These are phyloP conservation scores for Meloe dianella DNA, from an alignment of 2,888 invertebrate genomes.

Conservation along the genomic window DNA sequence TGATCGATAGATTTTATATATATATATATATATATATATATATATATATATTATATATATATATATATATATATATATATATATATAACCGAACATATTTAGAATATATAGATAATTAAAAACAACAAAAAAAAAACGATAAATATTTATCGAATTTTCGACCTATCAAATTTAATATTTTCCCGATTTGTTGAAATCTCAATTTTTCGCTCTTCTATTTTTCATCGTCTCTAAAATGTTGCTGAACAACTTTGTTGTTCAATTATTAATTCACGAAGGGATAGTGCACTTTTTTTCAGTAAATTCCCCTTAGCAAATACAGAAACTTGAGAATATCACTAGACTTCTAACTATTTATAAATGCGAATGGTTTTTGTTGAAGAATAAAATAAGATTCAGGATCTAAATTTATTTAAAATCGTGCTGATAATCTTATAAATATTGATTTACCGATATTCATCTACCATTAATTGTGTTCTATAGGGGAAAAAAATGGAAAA, in stretches of 20 bases:
- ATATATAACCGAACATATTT: too few species aligned
- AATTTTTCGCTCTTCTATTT: background rate
- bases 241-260: background rate
- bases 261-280: background rate
- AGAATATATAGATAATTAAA: too few species aligned
- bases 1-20: background rate
- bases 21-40: too few species aligned
- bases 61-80: too few species aligned
- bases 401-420: background rate
- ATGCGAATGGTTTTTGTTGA: background rate
- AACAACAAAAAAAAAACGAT: too few species aligned
- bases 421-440: conserved; percentile 16
- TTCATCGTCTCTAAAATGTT: background rate
- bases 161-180: too few species aligned
- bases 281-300: background rate
- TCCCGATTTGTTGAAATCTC: background rate
- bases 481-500: conserved; percentile 11
- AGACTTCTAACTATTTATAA: background rate
- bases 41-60: too few species aligned
- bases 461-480: background rate
- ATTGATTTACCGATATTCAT: conserved; percentile 25
- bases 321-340: background rate
- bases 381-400: background rate
- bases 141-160: too few species aligned
- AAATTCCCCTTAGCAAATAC: background rate